Evolutionary conservation across 2,888 invertebrate genomes (phyloP).

Genomic region (Erebia palarica): DNA sequence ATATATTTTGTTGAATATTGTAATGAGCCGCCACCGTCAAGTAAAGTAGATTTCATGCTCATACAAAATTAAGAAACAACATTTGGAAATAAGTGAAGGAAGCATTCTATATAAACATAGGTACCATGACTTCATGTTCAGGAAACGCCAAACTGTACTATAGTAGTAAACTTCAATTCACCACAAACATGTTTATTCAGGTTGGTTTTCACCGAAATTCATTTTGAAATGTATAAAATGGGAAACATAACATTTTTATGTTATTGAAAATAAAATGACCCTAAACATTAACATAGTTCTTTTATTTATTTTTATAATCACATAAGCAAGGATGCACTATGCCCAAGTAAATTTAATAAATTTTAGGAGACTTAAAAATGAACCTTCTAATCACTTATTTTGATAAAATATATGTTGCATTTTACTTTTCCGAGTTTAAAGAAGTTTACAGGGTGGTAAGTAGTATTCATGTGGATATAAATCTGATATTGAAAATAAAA

Average conservation of each 20-base stretch:
- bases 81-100: conserved; percentile 82
- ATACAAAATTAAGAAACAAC: conserved; percentile 70
- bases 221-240: conserved; percentile 79
- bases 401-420: background rate
- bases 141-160: conserved; percentile 75
- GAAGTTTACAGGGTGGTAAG: too few relatives aligned
- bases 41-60: conserved; percentile 72
- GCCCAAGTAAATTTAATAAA: background rate
- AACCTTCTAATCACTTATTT: conserved; percentile 4
- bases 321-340: background rate
- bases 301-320: conserved; percentile 37
- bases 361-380: background rate
- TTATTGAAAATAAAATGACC: conserved; percentile 83
- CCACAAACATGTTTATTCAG: conserved; percentile 71
- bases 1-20: conserved; percentile 75
- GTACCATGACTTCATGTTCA: conserved; percentile 64
- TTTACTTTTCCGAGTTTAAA: too few relatives aligned
- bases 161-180: conserved; percentile 69
- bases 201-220: conserved; percentile 74
- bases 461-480: background rate
- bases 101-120: conserved; percentile 60
- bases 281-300: conserved; percentile 64
- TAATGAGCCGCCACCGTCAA: conserved; percentile 71
- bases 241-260: conserved; percentile 83
- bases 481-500: background rate